Evolutionary conservation across 2,797 vertebrate species (phyloP), one percentile per base, ranked within the genome.

Genomic region (Gallirallus australis): DNA sequence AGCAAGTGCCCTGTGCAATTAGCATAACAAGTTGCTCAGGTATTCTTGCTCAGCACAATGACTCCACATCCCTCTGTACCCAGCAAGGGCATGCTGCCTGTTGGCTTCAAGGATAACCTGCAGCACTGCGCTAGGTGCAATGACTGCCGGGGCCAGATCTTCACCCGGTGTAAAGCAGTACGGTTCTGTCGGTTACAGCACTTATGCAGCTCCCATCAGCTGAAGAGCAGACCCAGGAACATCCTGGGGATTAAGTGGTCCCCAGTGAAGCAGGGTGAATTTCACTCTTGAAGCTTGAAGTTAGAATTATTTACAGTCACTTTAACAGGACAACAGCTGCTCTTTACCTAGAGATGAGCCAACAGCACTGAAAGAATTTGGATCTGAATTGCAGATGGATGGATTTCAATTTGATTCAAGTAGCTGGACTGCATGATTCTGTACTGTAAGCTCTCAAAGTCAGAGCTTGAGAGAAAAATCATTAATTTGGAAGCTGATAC

Each of bases 311-410:
- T 97, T 97, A 89, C 73, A 96, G 90, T 96, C 82, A 86, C 81
- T 97, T 97, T 93, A 96, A 95, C 89, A 95, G 93, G 81, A 97
- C 86, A 94, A 93, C 83, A 97, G 95, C 94, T 97, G 95, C 81
- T 97, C 94, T 90, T 95, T 92, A 94, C 82, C 84, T 86, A 95
- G 73, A 94, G 82, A 96, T 94, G 93, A 96, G 90, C 95, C 96
- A 97, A 94, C 65, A 94, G 70, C 65, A 95, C 90, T 94, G 88
- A 97, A 97, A 96, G 93, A 90, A 95, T 95, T 96, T 97, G 72
- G 96, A 96, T 97, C 92, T 97, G 87, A 95, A 90, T 94, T 96
- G 85, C 76, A 95, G 76, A 95, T 97, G 96, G 69, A 89, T 95
- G 82, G 57, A 91, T 96, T 97, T 97, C 86, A 95, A 65, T 95